Conservation (phyloP, 2,797 vertebrate species). For the Peromyscus eremicus region DNA sequence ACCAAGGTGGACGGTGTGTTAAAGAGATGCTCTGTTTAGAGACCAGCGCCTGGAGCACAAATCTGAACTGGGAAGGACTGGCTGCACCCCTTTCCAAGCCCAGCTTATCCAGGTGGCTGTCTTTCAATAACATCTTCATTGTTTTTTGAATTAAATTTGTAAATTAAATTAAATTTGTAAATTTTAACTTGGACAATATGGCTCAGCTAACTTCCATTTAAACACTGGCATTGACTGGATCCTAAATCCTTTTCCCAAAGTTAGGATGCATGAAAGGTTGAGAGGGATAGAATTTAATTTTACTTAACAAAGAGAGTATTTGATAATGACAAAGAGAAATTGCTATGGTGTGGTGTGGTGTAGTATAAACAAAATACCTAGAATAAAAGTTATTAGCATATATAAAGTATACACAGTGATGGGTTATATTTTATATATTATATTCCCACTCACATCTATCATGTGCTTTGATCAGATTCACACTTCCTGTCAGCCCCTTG, state of each 20-base stretch:
- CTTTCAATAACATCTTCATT: conserved; percentile 59
- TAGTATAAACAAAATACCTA: not conserved
- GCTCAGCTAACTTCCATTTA: conserved; percentile 41
- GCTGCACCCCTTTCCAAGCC: conserved; percentile 49
- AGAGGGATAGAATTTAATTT: conserved; percentile 21
- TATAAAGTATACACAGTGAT: not conserved
- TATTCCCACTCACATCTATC: not conserved
- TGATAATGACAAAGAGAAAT: conserved; percentile 43
- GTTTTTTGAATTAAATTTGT: too few species aligned
- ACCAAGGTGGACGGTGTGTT: conserved; percentile 55
- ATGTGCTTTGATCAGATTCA: not conserved
- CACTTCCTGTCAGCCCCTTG: not conserved
- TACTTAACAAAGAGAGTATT: conserved; percentile 13
- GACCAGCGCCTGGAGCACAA: conserved; percentile 59
- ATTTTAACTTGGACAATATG: not conserved
- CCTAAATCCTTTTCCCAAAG: conserved; percentile 44
- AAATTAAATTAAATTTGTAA: too few species aligned
- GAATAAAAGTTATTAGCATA: not conserved
- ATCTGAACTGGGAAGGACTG: conserved; percentile 62
- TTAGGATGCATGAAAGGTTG: conserved; percentile 4
- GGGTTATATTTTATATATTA: too few species aligned
- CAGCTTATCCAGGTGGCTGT: conserved; percentile 62
- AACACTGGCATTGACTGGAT: conserved; percentile 18
- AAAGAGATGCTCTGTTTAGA: conserved; percentile 71
- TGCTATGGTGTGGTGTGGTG: not conserved